Evolutionary conservation across 2,113 vertebrate species (phyloP).

Genomic region (Epinephelus lanceolatus): DNA sequence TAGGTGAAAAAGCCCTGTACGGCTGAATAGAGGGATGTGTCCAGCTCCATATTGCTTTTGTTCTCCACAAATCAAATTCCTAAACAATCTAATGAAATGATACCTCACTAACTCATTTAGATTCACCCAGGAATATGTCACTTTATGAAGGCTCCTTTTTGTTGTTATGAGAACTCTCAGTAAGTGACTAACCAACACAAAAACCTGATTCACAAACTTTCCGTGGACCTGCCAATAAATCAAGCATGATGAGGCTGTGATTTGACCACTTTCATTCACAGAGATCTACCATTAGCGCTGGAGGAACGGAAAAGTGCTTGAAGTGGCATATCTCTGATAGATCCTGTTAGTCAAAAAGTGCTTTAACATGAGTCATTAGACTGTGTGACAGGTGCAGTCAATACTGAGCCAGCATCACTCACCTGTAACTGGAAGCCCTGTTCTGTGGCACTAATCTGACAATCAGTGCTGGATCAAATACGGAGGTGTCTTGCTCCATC

Average conservation of each 20-base stretch:
- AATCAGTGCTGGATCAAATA: slow-evolving; percentile 56
- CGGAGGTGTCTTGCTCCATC: slow-evolving; percentile 53
- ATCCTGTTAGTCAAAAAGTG: slow-evolving; percentile 69
- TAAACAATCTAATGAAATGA: not conserved
- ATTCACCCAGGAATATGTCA: not conserved
- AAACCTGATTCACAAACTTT: slow-evolving; percentile 18
- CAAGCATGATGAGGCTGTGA: slow-evolving; percentile 40
- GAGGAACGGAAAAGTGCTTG: slow-evolving; percentile 19
- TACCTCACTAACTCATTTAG: too few relatives aligned
- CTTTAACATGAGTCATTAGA: slow-evolving; percentile 71
- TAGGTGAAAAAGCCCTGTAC: not conserved
- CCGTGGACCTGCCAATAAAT: slow-evolving; percentile 50
- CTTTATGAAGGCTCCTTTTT: not conserved
- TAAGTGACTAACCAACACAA: not conserved
- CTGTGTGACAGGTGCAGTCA: slow-evolving; percentile 68
- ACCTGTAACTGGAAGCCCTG: slow-evolving; percentile 58
- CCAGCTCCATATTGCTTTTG: not conserved
- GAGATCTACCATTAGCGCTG: slow-evolving; percentile 28
- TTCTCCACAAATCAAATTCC: not conserved
- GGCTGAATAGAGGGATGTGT: not conserved
- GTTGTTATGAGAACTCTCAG: not conserved
- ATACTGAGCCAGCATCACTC: slow-evolving; percentile 66
- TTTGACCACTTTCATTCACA: slow-evolving; percentile 45
- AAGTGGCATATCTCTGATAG: slow-evolving; percentile 67
- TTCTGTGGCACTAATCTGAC: slow-evolving; percentile 52